These are phyloP conservation scores for Phymanthus crucifer DNA, from an alignment of 92 coral and sea anemone genomes.

Conservation along the genomic window DNA sequence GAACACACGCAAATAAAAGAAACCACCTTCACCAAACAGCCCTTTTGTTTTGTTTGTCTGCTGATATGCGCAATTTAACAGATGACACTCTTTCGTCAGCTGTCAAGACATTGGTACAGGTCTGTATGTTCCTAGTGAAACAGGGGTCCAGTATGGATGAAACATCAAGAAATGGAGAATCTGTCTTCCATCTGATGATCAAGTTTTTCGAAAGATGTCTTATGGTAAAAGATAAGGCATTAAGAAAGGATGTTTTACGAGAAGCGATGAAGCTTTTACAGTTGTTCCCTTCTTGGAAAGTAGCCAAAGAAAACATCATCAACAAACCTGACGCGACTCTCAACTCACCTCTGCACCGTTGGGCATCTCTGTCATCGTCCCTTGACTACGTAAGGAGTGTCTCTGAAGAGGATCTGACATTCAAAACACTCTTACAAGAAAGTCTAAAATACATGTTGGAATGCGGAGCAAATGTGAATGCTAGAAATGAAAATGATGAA, in stretches of 20 bases:
- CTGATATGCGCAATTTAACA: background rate
- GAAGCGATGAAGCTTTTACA: background rate
- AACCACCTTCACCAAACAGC: background rate
- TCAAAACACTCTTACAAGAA: background rate
- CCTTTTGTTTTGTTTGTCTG: background rate
- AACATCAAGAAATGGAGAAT: background rate
- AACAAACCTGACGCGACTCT: background rate
- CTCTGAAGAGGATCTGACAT: background rate
- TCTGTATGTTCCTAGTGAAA: background rate
- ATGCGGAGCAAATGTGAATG: constrained; percentile 1
- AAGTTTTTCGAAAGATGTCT: background rate
- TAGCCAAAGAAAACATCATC: background rate
- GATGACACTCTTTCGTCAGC: background rate
- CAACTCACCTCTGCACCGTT: constrained; percentile 7
- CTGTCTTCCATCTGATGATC: background rate
- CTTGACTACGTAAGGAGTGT: background rate
- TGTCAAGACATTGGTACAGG: background rate
- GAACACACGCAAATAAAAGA: background rate
- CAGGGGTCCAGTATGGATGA: background rate
- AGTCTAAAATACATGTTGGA: background rate
- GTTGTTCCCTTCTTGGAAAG: background rate
- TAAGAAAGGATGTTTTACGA: background rate
- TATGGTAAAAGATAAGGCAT: background rate
- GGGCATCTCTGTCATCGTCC: background rate
- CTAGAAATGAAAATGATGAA: constrained; percentile 9